Conservation (phyloP, 2,113 vertebrate genomes). For the Dolichotis patagonum region DNA sequence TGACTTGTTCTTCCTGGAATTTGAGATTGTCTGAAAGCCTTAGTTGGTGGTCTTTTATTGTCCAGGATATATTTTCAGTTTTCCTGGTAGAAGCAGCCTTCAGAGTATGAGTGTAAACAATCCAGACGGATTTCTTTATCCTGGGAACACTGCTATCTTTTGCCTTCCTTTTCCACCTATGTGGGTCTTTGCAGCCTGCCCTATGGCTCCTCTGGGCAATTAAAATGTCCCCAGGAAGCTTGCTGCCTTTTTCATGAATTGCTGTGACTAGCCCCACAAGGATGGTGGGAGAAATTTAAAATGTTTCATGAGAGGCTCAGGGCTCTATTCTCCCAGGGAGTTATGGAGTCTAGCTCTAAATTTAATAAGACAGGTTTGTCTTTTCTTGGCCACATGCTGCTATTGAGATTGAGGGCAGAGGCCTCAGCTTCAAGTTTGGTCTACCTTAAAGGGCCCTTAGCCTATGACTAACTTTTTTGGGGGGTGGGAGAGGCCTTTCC, state of each 20-base stretch:
- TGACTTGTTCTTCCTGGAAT: neutral
- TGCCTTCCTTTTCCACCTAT: neutral
- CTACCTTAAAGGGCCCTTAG: neutral
- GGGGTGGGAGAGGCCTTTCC: too few relatives aligned
- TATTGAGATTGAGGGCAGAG: neutral
- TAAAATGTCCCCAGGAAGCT: neutral
- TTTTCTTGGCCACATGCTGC: neutral
- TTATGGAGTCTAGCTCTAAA: constrained; percentile 45
- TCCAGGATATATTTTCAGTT: neutral
- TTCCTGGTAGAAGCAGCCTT: neutral
- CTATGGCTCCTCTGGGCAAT: constrained; percentile 8
- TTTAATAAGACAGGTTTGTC: neutral
- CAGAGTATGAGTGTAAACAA: constrained; percentile 11
- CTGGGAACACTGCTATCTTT: neutral
- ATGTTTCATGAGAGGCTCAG: neutral
- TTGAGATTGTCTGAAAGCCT: constrained; percentile 26
- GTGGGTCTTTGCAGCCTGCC: neutral
- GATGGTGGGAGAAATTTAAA: neutral
- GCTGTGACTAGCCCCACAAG: neutral
- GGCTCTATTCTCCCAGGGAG: neutral
- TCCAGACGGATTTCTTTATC: neutral
- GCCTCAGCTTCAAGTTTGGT: neutral
- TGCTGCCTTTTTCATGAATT: constrained; percentile 13
- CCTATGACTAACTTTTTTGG: neutral
- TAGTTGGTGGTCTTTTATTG: neutral